Evolutionary conservation across 92 coral and sea anemone genomes (phyloP), one percentile per base, ranked within the genome.

Genomic region (Zoanthus sociatus): DNA sequence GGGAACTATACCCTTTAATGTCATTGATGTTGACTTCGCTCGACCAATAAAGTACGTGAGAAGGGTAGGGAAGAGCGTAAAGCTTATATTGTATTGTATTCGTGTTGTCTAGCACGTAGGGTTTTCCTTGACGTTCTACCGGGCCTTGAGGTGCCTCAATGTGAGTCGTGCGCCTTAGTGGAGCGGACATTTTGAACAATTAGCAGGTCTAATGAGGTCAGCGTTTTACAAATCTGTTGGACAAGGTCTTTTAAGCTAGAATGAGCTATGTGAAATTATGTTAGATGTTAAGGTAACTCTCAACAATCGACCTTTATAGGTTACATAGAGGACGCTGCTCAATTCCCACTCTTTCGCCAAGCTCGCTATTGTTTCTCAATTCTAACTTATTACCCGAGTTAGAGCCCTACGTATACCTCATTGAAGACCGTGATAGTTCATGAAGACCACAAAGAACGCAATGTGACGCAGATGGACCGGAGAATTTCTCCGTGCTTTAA

Each of bases 81-180:
- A 37, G 4, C 42, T 4, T 37, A 4, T 37, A 4, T 37, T 37
- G 42, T 37, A 37, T 37, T 37, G 42, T 37, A 37, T 37, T 1
- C 42, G 4, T 37, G 42, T 37, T 37, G 42, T 37, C 42, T 37
- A 2, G 4, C 42, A 37, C 42, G 42, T 37, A 4, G 42, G 7
- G 55, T 11, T 50, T 50, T 50, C 82, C 46, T 55, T 6, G 82
- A 77, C 3, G n/a, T 77, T 18, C 12, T 77, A 32, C 68, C 50
- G 6, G 31, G 31, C 10, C 46, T 20, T 6, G 82, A 77, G 33
- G 31, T 69, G 47, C 55, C 50, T 76, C 6, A 76, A 48, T 56
- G 33, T 50, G 60, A 47, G 79, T 16, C 15, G 79, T 12, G 79
- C 58, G 17, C 79, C 79, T 8, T 45, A 64, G 79, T 76, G 61